Conservation (phyloP, 2,113 vertebrate genomes). For the Oncorhynchus keta region DNA sequence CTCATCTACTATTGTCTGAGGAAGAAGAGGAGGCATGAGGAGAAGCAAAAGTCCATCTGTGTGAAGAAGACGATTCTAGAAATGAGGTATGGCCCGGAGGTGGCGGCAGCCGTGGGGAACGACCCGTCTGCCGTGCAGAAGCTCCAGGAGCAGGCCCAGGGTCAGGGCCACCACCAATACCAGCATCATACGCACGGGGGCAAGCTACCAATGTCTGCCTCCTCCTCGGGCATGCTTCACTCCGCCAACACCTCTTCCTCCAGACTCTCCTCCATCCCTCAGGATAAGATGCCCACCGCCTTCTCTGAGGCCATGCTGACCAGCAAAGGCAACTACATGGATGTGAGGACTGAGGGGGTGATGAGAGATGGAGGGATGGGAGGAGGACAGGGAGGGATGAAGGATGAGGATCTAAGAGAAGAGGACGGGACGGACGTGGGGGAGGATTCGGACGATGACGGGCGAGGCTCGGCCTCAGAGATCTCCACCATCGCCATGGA, state of each 20-base stretch:
- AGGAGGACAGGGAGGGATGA: constrained; percentile 54
- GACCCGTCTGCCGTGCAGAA: constrained; percentile 89
- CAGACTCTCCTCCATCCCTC: constrained; percentile 92
- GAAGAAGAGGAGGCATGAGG: constrained; percentile 88
- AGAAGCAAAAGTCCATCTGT: constrained; percentile 94
- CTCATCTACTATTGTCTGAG: constrained; percentile 94
- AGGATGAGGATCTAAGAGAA: constrained; percentile 68
- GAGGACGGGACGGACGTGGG: constrained; percentile 77
- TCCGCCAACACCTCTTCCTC: constrained; percentile 79
- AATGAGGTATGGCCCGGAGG: constrained; percentile 96
- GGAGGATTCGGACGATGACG: constrained; percentile 88
- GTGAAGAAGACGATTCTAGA: constrained; percentile 98
- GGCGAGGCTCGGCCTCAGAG: constrained; percentile 92
- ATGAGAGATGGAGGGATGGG: constrained; percentile 45
- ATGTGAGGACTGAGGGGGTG: constrained; percentile 80
- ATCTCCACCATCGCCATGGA: constrained; percentile 99
- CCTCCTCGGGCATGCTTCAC: constrained; percentile 77
- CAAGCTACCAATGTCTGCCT: constrained; percentile 87
- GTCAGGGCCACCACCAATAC: constrained; percentile 81
- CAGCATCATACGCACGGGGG: constrained; percentile 58
- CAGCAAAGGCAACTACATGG: constrained; percentile 95
- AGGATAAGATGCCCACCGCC: constrained; percentile 87
- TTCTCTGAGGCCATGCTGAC: constrained; percentile 85
- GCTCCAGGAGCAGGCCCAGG: constrained; percentile 88
- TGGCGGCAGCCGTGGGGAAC: constrained; percentile 79